phyloP scores from a whole-genome alignment of 2,888 invertebrate species.

The Anthoptus insignis region DNA sequence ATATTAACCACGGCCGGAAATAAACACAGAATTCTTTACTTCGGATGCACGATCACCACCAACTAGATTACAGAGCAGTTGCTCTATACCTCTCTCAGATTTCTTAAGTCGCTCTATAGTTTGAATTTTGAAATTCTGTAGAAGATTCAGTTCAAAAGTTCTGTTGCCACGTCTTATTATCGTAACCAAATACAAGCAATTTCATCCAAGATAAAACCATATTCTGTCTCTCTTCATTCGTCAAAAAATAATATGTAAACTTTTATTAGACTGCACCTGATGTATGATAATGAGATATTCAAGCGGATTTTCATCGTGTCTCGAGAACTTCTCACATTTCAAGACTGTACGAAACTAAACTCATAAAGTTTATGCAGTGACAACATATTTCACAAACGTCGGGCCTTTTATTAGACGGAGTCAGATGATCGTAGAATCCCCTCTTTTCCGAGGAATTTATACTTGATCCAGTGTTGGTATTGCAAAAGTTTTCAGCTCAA shows the following conservation, averaged over 20 bases:
- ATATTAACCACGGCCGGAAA: too few species aligned
- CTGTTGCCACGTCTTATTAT: too few species aligned
- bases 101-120: too few species aligned
- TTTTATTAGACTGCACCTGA: constrained; percentile 56
- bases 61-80: too few species aligned
- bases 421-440: constrained; percentile 75
- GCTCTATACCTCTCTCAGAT: too few species aligned
- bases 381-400: constrained; percentile 81
- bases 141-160: too few species aligned
- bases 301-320: constrained; percentile 60
- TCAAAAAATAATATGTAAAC: constrained; percentile 18
- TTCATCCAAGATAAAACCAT: too few species aligned
- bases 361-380: constrained; percentile 85
- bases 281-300: constrained; percentile 59
- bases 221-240: background rate
- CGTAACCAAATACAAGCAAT: too few species aligned
- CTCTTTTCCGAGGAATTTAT: constrained; percentile 73
- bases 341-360: constrained; percentile 71
- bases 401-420: constrained; percentile 79
- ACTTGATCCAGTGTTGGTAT: constrained; percentile 74
- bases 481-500: constrained; percentile 84
- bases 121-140: too few species aligned
- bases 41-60: too few species aligned
- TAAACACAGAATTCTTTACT: too few species aligned
- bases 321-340: constrained; percentile 69